Conservation (phyloP, 2,797 vertebrate species). For the Spinus olivaceus region DNA sequence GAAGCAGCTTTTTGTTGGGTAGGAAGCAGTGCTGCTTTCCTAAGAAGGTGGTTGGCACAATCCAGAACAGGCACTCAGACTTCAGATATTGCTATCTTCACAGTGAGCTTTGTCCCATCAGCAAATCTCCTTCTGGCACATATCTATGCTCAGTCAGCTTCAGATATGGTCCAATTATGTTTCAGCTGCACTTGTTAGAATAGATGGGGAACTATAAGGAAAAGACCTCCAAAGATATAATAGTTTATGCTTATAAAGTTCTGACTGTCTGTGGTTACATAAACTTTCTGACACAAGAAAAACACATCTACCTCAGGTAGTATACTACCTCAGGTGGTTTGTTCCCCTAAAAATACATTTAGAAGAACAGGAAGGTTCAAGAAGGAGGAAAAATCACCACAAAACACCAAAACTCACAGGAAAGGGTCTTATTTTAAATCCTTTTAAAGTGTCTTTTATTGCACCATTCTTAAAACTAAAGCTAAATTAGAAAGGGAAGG, state of each 20-base stretch:
- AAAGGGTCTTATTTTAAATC: not conserved
- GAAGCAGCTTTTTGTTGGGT: not conserved
- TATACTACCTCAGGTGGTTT: not conserved
- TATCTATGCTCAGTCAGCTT: not conserved
- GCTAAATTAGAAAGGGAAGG: not conserved
- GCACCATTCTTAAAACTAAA: not conserved
- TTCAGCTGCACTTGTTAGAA: not conserved
- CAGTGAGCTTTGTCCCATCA: not conserved
- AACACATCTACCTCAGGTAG: not conserved
- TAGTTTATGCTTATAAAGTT: not conserved
- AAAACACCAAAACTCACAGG: not conserved
- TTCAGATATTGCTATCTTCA: not conserved
- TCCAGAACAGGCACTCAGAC: not conserved
- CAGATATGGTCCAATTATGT: not conserved
- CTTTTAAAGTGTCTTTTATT: not conserved
- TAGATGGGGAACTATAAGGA: not conserved
- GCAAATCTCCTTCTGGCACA: not conserved
- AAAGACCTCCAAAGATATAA: not conserved
- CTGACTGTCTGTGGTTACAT: not conserved
- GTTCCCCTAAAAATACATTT: not conserved
- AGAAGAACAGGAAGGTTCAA: not conserved
- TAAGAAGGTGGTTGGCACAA: not conserved
- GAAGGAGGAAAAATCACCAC: accelerated
- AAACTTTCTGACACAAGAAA: not conserved
- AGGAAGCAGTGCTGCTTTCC: not conserved